Conservation (phyloP, 2,888 invertebrate species). For the Tiphia femorata region DNA sequence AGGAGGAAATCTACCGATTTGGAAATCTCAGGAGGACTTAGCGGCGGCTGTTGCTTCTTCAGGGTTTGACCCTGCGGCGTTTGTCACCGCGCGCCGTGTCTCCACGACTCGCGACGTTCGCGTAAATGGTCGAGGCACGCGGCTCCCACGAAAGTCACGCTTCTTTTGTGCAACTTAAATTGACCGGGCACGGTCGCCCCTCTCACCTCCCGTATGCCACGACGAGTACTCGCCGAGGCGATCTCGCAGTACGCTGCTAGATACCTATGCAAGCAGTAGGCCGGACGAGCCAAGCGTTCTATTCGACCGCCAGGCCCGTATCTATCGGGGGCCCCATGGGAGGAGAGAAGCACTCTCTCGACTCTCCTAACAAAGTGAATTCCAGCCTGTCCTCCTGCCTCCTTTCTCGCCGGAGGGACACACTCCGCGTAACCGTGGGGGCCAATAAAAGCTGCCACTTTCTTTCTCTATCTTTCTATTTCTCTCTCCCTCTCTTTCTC, state of each 20-base stretch:
- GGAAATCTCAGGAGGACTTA: too few relatives aligned
- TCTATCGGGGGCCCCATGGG: too few relatives aligned
- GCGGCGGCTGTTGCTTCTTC: too few relatives aligned
- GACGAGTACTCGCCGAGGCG: too few relatives aligned
- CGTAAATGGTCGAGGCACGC: conserved; percentile 32
- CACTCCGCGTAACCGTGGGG: background rate
- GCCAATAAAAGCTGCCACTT: background rate
- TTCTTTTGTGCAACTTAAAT: conserved; percentile 35
- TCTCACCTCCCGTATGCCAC: background rate
- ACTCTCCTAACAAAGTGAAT: conserved; percentile 17
- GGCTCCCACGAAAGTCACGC: conserved; percentile 39
- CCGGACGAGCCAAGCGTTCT: too few relatives aligned
- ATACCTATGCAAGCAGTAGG: too few relatives aligned
- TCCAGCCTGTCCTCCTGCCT: background rate
- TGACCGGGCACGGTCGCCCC: conserved; percentile 9
- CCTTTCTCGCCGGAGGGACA: background rate
- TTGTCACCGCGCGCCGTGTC: too few relatives aligned
- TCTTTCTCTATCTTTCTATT: background rate
- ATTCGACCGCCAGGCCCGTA: conserved; percentile 3
- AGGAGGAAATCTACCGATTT: too few relatives aligned
- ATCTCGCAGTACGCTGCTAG: too few relatives aligned
- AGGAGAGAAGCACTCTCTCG: too few relatives aligned
- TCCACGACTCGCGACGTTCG: too few relatives aligned
- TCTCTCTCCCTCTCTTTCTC: background rate
- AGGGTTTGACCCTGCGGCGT: too few relatives aligned